Percentiles rank a stretch among this genome's conserved stretches.
Conservation (phyloP, 1,140 invertebrate genomes). For the Anastrepha obliqua region DNA sequence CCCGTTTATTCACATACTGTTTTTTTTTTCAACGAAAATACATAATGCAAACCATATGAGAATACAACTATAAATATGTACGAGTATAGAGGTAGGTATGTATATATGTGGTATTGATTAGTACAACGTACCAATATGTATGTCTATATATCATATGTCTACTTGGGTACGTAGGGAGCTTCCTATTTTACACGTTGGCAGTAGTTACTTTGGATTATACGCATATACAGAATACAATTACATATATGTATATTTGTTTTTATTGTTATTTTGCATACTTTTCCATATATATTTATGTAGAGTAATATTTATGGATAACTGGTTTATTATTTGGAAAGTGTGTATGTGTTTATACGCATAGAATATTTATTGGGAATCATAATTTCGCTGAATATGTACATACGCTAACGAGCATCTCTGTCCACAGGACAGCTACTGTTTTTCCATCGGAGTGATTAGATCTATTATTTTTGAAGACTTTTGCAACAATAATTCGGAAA, state of each 20-base stretch:
- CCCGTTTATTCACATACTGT: conserved; percentile 7
- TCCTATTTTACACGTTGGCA: background rate
- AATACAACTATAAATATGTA: conserved; percentile 42
- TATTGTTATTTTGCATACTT: background rate
- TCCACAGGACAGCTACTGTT: too few species aligned
- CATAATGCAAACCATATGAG: conserved; percentile 46
- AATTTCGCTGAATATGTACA: too few species aligned
- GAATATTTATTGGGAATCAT: too few species aligned
- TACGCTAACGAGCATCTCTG: too few species aligned
- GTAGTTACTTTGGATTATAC: background rate
- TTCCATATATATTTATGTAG: background rate
- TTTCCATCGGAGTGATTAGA: too few species aligned
- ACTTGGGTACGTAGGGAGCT: background rate
- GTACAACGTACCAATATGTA: background rate
- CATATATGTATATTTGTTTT: background rate
- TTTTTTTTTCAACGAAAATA: conserved; percentile 8
- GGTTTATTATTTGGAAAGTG: too few species aligned
- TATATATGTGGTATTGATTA: background rate
- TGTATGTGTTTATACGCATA: too few species aligned
- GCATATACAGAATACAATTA: background rate
- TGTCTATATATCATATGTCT: background rate
- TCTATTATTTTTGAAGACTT: too few species aligned
- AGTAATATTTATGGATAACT: background rate
- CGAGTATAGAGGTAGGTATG: background rate
- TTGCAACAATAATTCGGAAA: too few species aligned